Evolutionary conservation across 2,797 vertebrate genomes (phyloP).

Genomic region (Coccyzus lansbergi): DNA sequence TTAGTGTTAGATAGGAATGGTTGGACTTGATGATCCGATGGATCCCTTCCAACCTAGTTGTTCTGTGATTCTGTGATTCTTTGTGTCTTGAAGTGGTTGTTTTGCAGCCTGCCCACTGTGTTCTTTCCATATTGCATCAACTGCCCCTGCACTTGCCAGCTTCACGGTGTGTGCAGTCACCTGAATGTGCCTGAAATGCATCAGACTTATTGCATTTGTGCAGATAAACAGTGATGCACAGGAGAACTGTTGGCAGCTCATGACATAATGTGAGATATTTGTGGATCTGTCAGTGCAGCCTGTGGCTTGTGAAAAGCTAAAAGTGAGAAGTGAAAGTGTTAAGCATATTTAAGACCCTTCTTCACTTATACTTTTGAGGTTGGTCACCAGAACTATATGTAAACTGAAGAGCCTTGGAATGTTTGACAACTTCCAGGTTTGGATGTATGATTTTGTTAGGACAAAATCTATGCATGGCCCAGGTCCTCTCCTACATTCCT

Average conservation of each 20-base stretch:
- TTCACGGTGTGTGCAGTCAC: accelerated
- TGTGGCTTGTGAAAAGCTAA: neutral
- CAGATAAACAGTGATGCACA: neutral
- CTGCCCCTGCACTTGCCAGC: neutral
- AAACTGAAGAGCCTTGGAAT: neutral
- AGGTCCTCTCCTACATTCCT: neutral
- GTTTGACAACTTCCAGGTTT: neutral
- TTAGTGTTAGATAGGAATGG: no score
- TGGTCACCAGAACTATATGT: neutral
- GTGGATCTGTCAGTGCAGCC: neutral
- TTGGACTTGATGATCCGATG: no score
- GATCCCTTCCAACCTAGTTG: no score
- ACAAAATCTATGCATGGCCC: neutral
- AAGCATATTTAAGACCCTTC: neutral
- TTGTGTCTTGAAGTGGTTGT: neutral
- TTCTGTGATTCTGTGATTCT: no score
- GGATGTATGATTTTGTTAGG: neutral
- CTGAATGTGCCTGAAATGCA: neutral
- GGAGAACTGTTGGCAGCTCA: neutral
- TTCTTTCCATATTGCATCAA: neutral
- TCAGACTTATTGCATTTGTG: neutral
- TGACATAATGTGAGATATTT: neutral
- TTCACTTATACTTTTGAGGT: neutral
- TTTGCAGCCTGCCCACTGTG: neutral
- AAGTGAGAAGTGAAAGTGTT: neutral